Evolutionary conservation across 2,888 invertebrate species (phyloP).

Genomic region (Empis stercorea): DNA sequence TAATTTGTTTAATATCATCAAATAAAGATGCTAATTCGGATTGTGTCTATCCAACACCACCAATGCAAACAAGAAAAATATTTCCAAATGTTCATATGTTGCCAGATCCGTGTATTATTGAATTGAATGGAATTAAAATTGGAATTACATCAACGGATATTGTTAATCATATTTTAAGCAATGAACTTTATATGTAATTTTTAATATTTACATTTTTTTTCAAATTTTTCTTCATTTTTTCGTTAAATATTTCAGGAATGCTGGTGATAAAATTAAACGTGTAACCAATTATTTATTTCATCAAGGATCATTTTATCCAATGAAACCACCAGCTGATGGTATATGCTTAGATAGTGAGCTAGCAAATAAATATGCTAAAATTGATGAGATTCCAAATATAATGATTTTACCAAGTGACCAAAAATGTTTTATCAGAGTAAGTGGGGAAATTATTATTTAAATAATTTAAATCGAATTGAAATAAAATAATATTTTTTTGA

Average conservation of each 20-base stretch:
- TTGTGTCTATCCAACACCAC: conserved; percentile 72
- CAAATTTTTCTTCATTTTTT: not conserved
- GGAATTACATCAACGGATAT: conserved; percentile 74
- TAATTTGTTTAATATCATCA: conserved; percentile 64
- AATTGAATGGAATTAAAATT: conserved; percentile 61
- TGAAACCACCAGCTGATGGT: conserved; percentile 58
- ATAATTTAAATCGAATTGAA: not conserved
- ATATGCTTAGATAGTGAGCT: conserved; percentile 56
- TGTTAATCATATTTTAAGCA: conserved; percentile 66
- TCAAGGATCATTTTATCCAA: conserved; percentile 71
- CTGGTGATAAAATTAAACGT: conserved; percentile 59
- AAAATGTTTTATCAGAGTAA: conserved; percentile 66
- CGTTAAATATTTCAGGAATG: conserved; percentile 29
- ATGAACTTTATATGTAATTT: conserved; percentile 61
- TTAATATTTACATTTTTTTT: conserved; percentile 9
- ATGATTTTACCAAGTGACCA: conserved; percentile 76
- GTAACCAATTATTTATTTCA: conserved; percentile 58
- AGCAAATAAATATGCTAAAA: conserved; percentile 56
- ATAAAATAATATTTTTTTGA: conserved; percentile 12
- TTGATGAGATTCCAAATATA: conserved; percentile 65
- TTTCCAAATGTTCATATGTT: conserved; percentile 52
- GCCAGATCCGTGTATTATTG: conserved; percentile 70
- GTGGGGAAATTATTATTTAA: not conserved
- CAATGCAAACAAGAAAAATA: conserved; percentile 45
- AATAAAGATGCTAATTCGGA: conserved; percentile 65